Percentiles rank a stretch among this genome's conserved stretches.
Evolutionary conservation across 1,140 invertebrate species (phyloP).

Genomic region (Xylocopa sonorina): DNA sequence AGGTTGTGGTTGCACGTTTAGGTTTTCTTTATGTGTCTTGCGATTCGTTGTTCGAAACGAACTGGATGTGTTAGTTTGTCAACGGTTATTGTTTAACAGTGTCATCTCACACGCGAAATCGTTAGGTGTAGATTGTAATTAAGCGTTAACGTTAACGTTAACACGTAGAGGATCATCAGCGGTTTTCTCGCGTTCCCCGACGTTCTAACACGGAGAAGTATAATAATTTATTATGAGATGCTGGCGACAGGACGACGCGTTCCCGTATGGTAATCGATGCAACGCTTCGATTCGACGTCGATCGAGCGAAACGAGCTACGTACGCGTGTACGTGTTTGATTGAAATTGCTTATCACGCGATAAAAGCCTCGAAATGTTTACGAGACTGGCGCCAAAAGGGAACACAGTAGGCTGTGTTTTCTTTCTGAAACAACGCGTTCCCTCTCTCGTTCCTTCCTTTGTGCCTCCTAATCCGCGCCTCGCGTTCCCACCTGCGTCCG

Average conservation of each 20-base stretch:
- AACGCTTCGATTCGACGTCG: not conserved
- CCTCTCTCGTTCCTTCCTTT: not conserved
- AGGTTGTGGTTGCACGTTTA: too few relatives aligned
- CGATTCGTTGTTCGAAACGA: too few relatives aligned
- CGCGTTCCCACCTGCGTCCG: not conserved
- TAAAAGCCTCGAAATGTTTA: conserved; percentile 10
- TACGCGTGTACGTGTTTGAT: too few relatives aligned
- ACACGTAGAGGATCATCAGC: too few relatives aligned
- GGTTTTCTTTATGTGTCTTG: too few relatives aligned
- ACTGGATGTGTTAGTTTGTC: too few relatives aligned
- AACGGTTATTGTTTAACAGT: conserved; percentile 7
- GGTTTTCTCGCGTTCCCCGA: not conserved
- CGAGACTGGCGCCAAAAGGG: not conserved
- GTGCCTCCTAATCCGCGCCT: not conserved
- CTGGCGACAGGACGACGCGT: not conserved
- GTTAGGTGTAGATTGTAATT: conserved; percentile 1
- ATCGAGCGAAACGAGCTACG: conserved; percentile 21
- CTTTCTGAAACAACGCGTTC: not conserved
- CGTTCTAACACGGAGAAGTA: not conserved
- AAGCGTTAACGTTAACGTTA: not conserved
- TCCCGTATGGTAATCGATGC: not conserved
- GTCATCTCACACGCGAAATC: not conserved
- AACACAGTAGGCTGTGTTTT: not conserved
- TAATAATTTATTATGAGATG: conserved; percentile 11
- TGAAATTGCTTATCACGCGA: conserved; percentile 16